Conservation (phyloP, 2,113 vertebrate species). For the Tragelaphus strepsiceros region DNA sequence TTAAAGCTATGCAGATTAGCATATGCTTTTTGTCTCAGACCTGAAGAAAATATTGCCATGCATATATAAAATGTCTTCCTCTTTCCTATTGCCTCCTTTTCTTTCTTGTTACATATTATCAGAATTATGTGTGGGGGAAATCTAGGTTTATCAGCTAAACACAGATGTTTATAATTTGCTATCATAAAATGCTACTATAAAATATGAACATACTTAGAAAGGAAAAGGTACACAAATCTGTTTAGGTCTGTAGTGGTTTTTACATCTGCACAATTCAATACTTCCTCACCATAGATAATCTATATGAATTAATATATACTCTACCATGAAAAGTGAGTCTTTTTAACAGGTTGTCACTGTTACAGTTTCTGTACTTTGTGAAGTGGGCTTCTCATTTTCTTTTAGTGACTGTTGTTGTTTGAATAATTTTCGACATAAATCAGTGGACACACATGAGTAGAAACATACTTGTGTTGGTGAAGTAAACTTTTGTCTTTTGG, state of each 20-base stretch:
- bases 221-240: neutral
- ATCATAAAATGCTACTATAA: neutral
- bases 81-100: neutral
- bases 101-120: conserved; percentile 15
- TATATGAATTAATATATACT: neutral
- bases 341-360: neutral
- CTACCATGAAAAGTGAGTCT: neutral
- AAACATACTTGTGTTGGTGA: neutral
- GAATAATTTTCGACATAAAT: neutral
- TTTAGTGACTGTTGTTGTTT: neutral
- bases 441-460: neutral
- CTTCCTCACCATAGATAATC: neutral
- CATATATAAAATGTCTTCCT: neutral
- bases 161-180: conserved; percentile 27
- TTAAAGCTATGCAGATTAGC: neutral
- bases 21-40: neutral
- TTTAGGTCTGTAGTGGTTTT: neutral
- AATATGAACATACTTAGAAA: conserved; percentile 3
- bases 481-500: neutral
- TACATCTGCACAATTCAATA: neutral
- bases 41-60: neutral
- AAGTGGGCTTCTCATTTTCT: neutral
- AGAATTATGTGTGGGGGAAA: neutral
- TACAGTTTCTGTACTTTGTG: neutral
- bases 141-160: conserved; percentile 28